Base-by-base conservation (phyloP, 2,888 invertebrate genomes). In the Euplagia quadripunctaria region DNA sequence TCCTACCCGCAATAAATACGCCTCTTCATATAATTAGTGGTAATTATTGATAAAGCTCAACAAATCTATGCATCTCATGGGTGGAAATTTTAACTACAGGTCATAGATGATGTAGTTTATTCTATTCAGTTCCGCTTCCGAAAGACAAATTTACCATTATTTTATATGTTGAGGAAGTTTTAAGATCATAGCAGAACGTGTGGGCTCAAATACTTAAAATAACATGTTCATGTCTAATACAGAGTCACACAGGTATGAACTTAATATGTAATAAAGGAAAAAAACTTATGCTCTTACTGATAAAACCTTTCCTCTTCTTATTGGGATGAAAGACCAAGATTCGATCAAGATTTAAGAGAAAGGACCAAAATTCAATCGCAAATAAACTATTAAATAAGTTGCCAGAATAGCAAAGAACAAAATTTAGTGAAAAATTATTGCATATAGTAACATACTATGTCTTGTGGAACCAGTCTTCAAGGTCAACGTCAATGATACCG, bases 371-470 rank as follows among this genome's bases (percentile, higher is more conserved):
- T 20, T 11, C 42, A 0, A 42, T 68, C 17, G 17, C 9, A 68
- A 9, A 42, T 6, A 42, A 41, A 16, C 11, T 55, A 4, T 41
- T 41, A 52, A 55, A n/a, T 41, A 68, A 17, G 11, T 52, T 52
- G 17, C 11, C 17, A 68, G 61, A 31, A 70, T 68, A 73, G 64
- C 72, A 73, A 67, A 55, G 43, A 81, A 81, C 66, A 74, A 72
- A 70, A 82, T 79, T 73, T 74, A 17, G 64, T 74, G 63, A 82
- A 84, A 84, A 83, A 82, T 75, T 76, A 43, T 72, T 84, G 83
- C 83, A 83, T 82, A 82, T 79, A 82, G 82, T 74, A 76, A 80
- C 76, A 84, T 77, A 77, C n/a, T 71, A 74, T 84, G 76, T 78
- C 70, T 76, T 70, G 79, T 76, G 55, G 69, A 83, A 83, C 83